Evolutionary conservation across 2,113 vertebrate species (phyloP), one percentile per base, ranked within the genome.

Genomic region (Siniperca knerii): DNA sequence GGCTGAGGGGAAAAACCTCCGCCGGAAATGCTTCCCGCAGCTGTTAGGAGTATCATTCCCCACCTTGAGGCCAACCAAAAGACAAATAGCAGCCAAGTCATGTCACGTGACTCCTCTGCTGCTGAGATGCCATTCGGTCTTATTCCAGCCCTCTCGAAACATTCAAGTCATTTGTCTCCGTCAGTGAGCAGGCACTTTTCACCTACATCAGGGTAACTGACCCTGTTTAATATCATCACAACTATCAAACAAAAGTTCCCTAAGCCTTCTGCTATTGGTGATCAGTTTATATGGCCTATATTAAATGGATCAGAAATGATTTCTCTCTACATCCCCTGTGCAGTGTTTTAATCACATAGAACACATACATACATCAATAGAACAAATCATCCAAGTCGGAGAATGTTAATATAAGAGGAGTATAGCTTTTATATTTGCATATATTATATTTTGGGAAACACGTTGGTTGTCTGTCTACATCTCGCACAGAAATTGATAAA

Each of bases 21-120:
- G 83, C 91, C 91, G 93, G 95, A 95, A 95, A 95, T 95, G 94
- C 93, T 95, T 95, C 92, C 85, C 55, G 90, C 95, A 95, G 95
- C 95, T 95, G 95, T 93, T 95, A 92, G 91, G 91, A 95, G 93
- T 86, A 95, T 95, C 94, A 95, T 90, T 95, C 93, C 85, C 94
- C 91, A 93, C 93, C 92, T 94, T 93, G 87, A 95, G 90, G 93
- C 94, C 93, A 93, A 94, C 88, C 91, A 93, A 93, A 94, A 95
- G 93, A 93, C 91, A 92, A 90, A 93, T 88, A 92, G 92, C 91
- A 93, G 94, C 95, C 88, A 93, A 89, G 90, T 92, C 95, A 95
- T 23, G 23, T 94, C 95, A 95, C n/a, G 23, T 94, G 94, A 92
- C 82, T 76, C 70, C 55, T 84, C 87, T 78, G 60, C 81, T 85